A percentile compares a stretch with the other conserved stretches of the same genome.
Conservation (phyloP, 53 echinoderm and acorn worm species). For the Pentamera pediparva region DNA sequence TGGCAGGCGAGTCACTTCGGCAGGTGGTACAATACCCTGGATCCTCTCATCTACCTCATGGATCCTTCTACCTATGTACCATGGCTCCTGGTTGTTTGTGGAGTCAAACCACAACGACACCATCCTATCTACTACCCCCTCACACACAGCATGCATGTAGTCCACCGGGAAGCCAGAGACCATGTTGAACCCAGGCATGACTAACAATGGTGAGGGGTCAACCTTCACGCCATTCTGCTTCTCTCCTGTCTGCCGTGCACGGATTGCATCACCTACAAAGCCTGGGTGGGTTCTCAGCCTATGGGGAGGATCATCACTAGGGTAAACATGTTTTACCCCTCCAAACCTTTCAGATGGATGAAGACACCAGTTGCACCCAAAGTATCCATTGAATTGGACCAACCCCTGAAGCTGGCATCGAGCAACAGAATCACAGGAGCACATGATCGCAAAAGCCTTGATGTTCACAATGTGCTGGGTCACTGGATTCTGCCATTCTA, state of each 20-base stretch:
- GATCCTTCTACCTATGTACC: conserved; percentile 7
- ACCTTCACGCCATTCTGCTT: conserved; percentile 8
- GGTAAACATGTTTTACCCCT: background rate
- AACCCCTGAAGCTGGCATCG: conserved; percentile 46
- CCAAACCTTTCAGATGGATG: background rate
- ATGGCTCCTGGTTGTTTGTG: background rate
- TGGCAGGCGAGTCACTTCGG: conserved; percentile 14
- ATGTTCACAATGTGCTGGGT: background rate
- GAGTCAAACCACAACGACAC: conserved; percentile 20
- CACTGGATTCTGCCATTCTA: conserved; percentile 19
- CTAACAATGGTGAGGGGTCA: background rate
- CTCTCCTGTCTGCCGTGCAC: background rate
- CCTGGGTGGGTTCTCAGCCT: background rate
- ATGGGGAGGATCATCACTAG: background rate
- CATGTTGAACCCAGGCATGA: background rate
- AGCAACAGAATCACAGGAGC: conserved; percentile 49
- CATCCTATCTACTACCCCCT: conserved; percentile 1
- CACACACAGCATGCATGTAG: conserved; percentile 15
- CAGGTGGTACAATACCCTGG: background rate
- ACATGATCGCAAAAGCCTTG: conserved; percentile 40
- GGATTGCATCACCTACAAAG: background rate
- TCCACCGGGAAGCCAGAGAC: conserved; percentile 10
- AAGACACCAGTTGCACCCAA: conserved; percentile 36
- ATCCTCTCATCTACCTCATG: background rate
- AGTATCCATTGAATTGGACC: conserved; percentile 52